Conservation (phyloP, 2,797 vertebrate genomes). For the Galago senegalensis region DNA sequence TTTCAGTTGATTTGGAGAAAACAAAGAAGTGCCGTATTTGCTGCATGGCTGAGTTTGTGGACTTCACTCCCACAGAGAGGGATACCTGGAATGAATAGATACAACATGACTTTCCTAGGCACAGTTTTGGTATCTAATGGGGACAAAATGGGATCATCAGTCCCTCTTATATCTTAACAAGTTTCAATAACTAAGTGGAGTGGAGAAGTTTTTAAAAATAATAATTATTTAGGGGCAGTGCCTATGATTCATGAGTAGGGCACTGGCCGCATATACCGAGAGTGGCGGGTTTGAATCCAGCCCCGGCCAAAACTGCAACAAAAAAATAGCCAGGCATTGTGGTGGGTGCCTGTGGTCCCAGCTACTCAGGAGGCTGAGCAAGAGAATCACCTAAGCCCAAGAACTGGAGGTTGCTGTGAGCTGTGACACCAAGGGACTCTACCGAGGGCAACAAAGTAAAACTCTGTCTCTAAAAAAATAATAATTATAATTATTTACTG, state of each 20-base stretch:
- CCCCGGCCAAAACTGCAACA: no score
- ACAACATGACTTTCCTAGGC: not conserved
- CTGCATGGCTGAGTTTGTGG: not conserved
- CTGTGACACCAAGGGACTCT: no score
- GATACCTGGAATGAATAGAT: not conserved
- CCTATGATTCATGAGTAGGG: no score
- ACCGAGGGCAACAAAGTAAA: no score
- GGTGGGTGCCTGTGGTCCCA: no score
- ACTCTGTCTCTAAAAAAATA: no score
- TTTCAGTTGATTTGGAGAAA: conserved; percentile 20
- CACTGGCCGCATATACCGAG: no score
- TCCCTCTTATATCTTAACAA: not conserved
- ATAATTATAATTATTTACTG: not conserved
- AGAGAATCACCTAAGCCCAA: no score
- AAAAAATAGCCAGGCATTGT: no score
- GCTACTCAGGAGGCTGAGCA: no score
- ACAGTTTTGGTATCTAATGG: not conserved
- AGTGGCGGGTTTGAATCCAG: no score
- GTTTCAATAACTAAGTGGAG: not conserved
- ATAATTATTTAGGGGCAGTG: not conserved
- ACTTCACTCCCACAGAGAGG: not conserved
- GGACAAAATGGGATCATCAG: not conserved
- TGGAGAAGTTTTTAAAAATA: not conserved
- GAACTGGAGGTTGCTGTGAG: no score
- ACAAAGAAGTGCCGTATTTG: conserved; percentile 49